Base-by-base conservation (phyloP, 2,113 vertebrate species). In the Suricata suricatta region DNA sequence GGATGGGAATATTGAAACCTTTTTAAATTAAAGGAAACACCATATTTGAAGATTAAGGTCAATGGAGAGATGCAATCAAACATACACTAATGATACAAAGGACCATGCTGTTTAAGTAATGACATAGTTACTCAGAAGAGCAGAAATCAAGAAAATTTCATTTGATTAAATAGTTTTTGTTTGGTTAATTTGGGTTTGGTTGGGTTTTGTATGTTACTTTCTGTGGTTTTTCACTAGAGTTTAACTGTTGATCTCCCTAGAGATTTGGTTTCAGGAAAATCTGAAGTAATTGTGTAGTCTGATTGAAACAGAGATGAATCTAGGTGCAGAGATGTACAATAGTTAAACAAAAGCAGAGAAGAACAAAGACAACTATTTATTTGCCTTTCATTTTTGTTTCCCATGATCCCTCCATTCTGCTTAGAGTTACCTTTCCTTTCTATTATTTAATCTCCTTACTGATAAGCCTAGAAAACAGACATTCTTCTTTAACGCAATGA, bases 21-120 rank as follows among this genome's bases (percentile, higher is more conserved):
- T 96, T 91, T 89, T 64, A 90, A 90, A 87, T 84, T 1, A 95
- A 92, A 84, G n/a, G 69, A 93, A 95, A 93, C 29, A 88, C 44
- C n/a, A 1, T 8, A 29, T 76, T 79, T 95, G 69, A 87, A 92
- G 93, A 94, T 57, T n/a, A 41, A 83, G 41, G 85, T 64, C 0
- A 0, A 38, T 31, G 41, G 52, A 82, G 66, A 86, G 74, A 77
- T 15, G 38, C 44, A 68, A 7, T 38, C 15, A 11, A 52, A 84
- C 9, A 19, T 8, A 63, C 9, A 31, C 17, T 33, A 66, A 83
- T 12, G 76, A 80, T 15, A 54, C 25, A 17, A 52, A 74, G 94
- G 44, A 25, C 10, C 16, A 15, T 2, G 9, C 52, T 80, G 86
- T 35, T 54, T 33, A 93, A 60, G 35, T 25, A 88, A 74, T 2